Evolutionary conservation across 2,888 invertebrate species (phyloP).

Genomic region (Cosmia pyralina): DNA sequence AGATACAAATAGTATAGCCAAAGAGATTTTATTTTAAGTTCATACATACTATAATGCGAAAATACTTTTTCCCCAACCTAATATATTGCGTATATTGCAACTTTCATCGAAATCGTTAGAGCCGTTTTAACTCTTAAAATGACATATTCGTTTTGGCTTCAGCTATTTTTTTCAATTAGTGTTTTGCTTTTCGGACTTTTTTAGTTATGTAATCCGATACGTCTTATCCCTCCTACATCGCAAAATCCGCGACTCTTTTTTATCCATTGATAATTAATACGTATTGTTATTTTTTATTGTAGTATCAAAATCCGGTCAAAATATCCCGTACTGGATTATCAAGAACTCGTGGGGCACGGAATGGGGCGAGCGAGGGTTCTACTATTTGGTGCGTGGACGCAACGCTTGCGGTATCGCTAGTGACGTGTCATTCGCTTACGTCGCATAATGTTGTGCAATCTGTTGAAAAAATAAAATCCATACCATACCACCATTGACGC

Average conservation of each 20-base stretch:
- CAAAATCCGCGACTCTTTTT: background rate
- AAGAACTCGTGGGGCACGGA: constrained; percentile 80
- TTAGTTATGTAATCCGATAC: background rate
- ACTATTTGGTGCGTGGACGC: constrained; percentile 77
- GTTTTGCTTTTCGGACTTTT: background rate
- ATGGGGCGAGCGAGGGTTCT: constrained; percentile 78
- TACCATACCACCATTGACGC: background rate
- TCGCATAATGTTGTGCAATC: background rate
- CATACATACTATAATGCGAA: no score
- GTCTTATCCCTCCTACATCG: background rate
- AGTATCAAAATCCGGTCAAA: constrained; percentile 58
- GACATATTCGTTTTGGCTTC: background rate
- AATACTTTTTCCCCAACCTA: no score
- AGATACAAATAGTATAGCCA: no score
- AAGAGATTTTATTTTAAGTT: no score
- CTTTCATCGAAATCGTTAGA: no score
- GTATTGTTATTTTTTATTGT: constrained; percentile 18
- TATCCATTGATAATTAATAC: background rate
- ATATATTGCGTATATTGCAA: no score
- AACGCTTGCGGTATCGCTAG: constrained; percentile 80
- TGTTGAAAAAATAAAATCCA: background rate
- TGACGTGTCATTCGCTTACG: constrained; percentile 68
- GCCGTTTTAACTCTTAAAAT: background rate
- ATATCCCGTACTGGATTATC: constrained; percentile 78
- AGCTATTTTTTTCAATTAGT: background rate